Percentiles rank a stretch among this genome's conserved stretches.
These are phyloP conservation scores for Eulemur mongoz DNA, from an alignment of 2,797 vertebrate genomes.

Conservation along the genomic window DNA sequence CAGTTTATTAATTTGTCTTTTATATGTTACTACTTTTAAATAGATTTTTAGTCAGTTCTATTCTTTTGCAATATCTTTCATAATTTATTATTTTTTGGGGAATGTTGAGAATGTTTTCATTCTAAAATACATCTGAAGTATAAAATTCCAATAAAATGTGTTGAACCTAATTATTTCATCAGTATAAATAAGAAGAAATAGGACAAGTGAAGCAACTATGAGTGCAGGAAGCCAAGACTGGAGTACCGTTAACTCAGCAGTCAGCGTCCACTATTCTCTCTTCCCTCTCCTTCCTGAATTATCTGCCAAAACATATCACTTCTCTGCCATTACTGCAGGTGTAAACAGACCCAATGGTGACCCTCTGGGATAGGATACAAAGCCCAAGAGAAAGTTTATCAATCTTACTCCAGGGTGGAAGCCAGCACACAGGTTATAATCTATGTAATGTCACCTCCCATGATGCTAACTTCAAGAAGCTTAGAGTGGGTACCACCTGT, in stretches of 20 bases:
- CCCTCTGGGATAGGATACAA: background rate
- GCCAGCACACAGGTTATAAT: background rate
- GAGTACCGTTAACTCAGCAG: background rate
- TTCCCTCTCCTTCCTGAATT: background rate
- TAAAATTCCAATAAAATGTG: slow-evolving; percentile 21
- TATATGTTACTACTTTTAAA: background rate
- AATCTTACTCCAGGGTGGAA: background rate
- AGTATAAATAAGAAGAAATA: background rate
- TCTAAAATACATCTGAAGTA: slow-evolving; percentile 63
- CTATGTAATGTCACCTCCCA: background rate
- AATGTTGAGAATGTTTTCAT: background rate
- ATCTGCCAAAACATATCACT: background rate
- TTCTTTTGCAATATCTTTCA: background rate
- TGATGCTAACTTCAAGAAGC: background rate
- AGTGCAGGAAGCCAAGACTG: background rate
- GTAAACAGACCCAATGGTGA: background rate
- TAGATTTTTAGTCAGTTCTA: background rate
- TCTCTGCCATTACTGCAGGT: background rate
- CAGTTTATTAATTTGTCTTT: background rate
- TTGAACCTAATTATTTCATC: background rate
- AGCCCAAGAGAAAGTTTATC: background rate
- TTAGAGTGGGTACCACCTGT: background rate
- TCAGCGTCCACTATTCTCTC: background rate
- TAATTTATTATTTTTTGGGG: background rate
- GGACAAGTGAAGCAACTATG: background rate